Evolutionary conservation across 2,888 invertebrate species (phyloP), one percentile per base, ranked within the genome.

Genomic region (Chrysotoxum bicinctum): DNA sequence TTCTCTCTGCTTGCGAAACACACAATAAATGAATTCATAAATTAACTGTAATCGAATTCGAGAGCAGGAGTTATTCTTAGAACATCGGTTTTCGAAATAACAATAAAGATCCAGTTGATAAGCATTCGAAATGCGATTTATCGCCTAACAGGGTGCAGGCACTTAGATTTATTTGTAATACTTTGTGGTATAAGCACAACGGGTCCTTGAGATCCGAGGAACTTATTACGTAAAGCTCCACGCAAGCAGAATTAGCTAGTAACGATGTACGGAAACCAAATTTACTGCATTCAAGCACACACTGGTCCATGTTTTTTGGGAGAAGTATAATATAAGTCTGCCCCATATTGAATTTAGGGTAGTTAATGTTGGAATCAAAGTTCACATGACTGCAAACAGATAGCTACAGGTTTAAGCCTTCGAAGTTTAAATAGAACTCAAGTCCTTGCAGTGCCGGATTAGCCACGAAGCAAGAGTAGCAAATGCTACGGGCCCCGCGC

Each of bases 1-100:
- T 26, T 26, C 14, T 21, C 19, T 14, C 23, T n/a, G 1, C 12
- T 9, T 12, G 50, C 14, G n/a, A 26, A 8, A 26, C 35, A 50
- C 48, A 48, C 73, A 75, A 52, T 75, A 70, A 84, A 76, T 68
- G 75, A 72, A 75, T 66, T 45, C 69, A 58, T 75, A 84, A 66
- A 70, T 84, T 79, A 79, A 72, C 64, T 66, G 66, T 79, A 75
- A 75, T 72, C 64, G 56, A 80, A 70, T 21, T 23, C 75, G n/a
- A 60, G 21, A 64, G 40, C 50, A n/a, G 58, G 45, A 64, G 75
- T 84, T 75, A 74, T 79, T 70, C 30, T 14, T 26, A 56, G 16
- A 68, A 74, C 68, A 48, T 66, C 30, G 50, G 21, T n/a, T 23
- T 54, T 40, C 35, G 19, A 23, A 62, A 48, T 21, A 60, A 35